Conservation (phyloP, 2,888 invertebrate genomes). For the Mactromeris polynyma region DNA sequence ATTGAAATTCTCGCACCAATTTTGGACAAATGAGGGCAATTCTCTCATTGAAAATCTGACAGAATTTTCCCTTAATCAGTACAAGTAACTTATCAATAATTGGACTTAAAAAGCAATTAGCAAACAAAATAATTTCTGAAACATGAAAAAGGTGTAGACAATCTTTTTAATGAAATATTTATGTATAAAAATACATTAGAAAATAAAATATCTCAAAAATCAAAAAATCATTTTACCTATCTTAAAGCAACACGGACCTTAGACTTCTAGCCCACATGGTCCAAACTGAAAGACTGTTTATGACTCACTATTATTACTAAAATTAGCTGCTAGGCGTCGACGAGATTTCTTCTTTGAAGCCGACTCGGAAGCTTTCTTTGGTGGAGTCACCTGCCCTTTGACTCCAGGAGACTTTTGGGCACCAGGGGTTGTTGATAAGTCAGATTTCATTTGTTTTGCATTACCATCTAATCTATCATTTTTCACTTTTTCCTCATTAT, state of each 20-base stretch:
- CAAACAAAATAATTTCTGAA: not conserved
- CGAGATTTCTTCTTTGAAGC: slow-evolving; percentile 55
- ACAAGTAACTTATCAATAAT: too few relatives aligned
- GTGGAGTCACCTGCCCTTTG: slow-evolving; percentile 29
- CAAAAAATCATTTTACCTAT: not conserved
- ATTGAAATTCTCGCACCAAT: too few relatives aligned
- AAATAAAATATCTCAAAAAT: slow-evolving; percentile 2
- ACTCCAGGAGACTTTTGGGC: not conserved
- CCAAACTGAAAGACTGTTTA: not conserved
- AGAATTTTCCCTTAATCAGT: too few relatives aligned
- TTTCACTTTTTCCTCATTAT: not conserved
- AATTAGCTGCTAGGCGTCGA: slow-evolving; percentile 64
- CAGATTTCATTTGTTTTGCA: not conserved
- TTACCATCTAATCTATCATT: not conserved
- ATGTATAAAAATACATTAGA: slow-evolving; percentile 13
- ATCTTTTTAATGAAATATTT: not conserved
- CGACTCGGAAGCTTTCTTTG: slow-evolving; percentile 9
- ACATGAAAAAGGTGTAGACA: not conserved
- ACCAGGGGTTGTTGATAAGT: not conserved
- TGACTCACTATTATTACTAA: slow-evolving; percentile 15
- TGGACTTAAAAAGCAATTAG: too few relatives aligned
- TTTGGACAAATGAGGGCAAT: too few relatives aligned
- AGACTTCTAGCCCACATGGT: not conserved
- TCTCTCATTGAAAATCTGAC: too few relatives aligned
- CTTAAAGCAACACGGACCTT: not conserved